Evolutionary conservation across 2,113 vertebrate genomes (phyloP).

Genomic region (Varanus salvator): DNA sequence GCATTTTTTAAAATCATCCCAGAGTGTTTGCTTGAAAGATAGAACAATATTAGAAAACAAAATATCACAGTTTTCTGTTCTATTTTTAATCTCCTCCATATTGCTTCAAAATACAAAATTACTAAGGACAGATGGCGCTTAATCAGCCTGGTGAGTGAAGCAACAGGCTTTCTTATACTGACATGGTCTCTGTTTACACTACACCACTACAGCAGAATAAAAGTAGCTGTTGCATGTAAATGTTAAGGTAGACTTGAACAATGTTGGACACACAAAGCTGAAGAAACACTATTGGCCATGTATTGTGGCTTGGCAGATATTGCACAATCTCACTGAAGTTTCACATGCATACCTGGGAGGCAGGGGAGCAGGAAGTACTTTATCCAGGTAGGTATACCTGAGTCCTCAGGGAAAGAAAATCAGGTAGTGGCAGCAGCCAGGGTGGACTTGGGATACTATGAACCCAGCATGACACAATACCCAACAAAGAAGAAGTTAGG

Average conservation of each 20-base stretch:
- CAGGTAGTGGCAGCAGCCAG: background rate
- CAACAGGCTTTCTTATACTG: conserved; percentile 24
- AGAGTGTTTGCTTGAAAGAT: background rate
- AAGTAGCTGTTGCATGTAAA: background rate
- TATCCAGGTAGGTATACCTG: no score
- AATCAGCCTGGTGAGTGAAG: conserved; percentile 17
- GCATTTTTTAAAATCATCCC: background rate
- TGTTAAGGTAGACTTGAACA: background rate
- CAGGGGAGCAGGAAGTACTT: background rate
- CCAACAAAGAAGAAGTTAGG: no score
- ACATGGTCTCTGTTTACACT: background rate
- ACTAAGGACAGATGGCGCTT: conserved; percentile 34
- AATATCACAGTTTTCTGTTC: conserved; percentile 8
- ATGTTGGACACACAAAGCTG: background rate
- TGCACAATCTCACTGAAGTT: background rate
- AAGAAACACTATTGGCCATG: background rate
- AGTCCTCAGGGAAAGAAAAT: background rate
- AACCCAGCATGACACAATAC: background rate
- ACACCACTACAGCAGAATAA: background rate
- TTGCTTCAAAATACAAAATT: background rate
- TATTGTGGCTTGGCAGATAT: background rate
- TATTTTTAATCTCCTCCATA: background rate
- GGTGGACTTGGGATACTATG: background rate
- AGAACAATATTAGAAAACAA: conserved; percentile 20
- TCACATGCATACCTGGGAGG: background rate